phyloP scores from a whole-genome alignment of 2,888 invertebrate species.

The Pyrrhia umbra region DNA sequence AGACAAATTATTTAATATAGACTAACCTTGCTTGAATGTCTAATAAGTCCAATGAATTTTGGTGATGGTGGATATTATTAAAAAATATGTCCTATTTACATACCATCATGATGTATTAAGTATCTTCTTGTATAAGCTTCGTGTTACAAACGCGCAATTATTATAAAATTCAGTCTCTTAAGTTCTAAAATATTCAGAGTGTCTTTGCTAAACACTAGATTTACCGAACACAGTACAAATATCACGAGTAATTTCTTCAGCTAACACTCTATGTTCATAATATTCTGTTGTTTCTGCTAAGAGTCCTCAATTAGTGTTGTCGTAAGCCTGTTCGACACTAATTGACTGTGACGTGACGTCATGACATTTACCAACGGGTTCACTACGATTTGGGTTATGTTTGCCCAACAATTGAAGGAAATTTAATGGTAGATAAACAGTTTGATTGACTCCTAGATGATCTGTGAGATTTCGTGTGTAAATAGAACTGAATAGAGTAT shows the following conservation, averaged over 20 bases:
- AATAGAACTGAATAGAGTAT: neutral
- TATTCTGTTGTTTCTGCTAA: conserved; percentile 50
- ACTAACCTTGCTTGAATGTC: no score
- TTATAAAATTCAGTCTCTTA: neutral
- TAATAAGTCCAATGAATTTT: no score
- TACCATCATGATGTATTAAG: no score
- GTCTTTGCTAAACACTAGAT: conserved; percentile 23
- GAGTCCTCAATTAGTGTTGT: conserved; percentile 52
- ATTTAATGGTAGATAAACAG: conserved; percentile 19
- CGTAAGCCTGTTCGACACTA: conserved; percentile 54
- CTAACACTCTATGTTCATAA: conserved; percentile 41
- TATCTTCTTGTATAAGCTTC: no score
- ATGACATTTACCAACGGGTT: conserved; percentile 31
- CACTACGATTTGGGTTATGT: conserved; percentile 53
- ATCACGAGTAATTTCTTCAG: conserved; percentile 51
- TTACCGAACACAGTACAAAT: conserved; percentile 35
- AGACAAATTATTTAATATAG: no score
- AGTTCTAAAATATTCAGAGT: conserved; percentile 7
- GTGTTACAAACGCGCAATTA: neutral
- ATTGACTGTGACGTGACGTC: conserved; percentile 67
- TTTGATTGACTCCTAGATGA: conserved; percentile 22
- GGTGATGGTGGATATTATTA: no score
- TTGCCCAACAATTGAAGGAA: conserved; percentile 47
- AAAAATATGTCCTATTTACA: no score
- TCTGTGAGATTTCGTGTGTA: conserved; percentile 8